phyloP scores from a whole-genome alignment of 2,113 vertebrate species.

The Riparia riparia region DNA sequence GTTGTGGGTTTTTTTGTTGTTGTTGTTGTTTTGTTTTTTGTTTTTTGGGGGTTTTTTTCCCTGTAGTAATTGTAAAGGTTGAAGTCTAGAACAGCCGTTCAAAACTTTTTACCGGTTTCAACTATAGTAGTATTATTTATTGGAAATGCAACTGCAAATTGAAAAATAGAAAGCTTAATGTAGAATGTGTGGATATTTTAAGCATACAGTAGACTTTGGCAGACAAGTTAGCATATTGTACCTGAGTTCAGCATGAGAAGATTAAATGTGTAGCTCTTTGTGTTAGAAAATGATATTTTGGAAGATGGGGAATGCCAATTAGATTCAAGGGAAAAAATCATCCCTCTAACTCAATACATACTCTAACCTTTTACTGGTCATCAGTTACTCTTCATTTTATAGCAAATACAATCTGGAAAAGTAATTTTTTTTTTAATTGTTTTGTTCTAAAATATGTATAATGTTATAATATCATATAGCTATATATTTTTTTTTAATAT shows the following conservation, averaged over 20 bases:
- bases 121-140: neutral
- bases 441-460: neutral
- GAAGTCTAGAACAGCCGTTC: neutral
- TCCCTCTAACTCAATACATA: fast-evolving
- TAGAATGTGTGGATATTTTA: neutral
- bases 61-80: neutral
- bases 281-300: neutral
- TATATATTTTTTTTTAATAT: neutral
- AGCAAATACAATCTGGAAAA: neutral
- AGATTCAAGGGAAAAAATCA: neutral
- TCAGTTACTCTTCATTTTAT: neutral
- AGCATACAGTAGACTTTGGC: neutral
- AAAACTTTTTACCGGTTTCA: neutral
- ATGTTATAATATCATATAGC: too few relatives aligned
- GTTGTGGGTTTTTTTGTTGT: too few relatives aligned
- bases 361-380: neutral
- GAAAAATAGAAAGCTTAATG: neutral
- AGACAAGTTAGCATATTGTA: neutral
- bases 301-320: neutral
- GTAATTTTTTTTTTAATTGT: neutral
- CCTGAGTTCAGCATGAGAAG: neutral
- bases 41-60: too few relatives aligned
- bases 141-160: neutral
- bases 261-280: neutral
- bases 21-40: too few relatives aligned